Percentiles rank a stretch among this genome's conserved stretches.
Conservation (phyloP, 2,797 vertebrate genomes). For the Craterocephalus amniculus region DNA sequence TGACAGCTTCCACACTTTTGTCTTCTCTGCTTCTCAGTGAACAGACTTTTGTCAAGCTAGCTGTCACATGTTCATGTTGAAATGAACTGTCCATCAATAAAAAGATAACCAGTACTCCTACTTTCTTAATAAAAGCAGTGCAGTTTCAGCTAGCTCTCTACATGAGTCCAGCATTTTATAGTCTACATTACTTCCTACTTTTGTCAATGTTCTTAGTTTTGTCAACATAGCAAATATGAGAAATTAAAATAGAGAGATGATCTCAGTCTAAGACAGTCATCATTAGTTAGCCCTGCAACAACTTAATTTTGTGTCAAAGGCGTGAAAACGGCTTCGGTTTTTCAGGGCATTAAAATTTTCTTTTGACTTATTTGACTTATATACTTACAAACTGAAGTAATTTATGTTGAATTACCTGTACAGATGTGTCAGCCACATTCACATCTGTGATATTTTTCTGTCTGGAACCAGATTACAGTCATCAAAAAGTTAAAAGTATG, state of each 20-base stretch:
- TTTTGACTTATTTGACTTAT: not conserved
- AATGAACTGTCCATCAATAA: not conserved
- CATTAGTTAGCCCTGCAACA: not conserved
- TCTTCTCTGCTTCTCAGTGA: not conserved
- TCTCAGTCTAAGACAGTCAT: not conserved
- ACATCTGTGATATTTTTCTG: not conserved
- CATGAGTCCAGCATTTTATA: too few species aligned
- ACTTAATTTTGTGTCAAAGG: too few species aligned
- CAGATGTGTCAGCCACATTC: not conserved
- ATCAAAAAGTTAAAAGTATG: not conserved
- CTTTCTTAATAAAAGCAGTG: not conserved
- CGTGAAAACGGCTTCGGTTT: not conserved
- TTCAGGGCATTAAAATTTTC: not conserved
- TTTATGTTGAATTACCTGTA: not conserved
- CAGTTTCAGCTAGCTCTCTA: not conserved
- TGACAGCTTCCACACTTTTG: not conserved
- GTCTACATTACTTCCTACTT: not conserved
- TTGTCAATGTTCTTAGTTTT: not conserved
- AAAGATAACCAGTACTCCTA: not conserved
- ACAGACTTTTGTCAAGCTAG: not conserved
- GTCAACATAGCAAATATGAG: not conserved
- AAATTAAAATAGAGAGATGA: not conserved
- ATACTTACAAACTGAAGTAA: not conserved
- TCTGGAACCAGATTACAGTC: not conserved
- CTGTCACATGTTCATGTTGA: not conserved